Percentiles rank a stretch among this genome's conserved stretches.
phyloP scores from a whole-genome alignment of 2,888 invertebrate genomes.

The Drosophila affinis region DNA sequence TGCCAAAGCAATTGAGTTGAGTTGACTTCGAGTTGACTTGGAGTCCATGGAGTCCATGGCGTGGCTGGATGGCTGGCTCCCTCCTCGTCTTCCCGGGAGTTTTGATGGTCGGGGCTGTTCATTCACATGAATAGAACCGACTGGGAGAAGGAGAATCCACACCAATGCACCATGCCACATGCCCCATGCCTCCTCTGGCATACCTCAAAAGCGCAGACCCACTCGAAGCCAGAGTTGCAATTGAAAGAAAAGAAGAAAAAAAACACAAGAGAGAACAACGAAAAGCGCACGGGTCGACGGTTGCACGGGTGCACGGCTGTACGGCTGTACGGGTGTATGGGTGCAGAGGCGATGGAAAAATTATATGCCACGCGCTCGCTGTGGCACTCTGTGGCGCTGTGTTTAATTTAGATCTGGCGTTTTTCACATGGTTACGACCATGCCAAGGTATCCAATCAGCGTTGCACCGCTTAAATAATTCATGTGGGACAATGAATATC shows the following conservation, averaged over 20 bases:
- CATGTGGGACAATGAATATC: constrained; percentile 63
- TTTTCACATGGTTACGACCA: constrained; percentile 48
- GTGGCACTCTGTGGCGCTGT: neutral
- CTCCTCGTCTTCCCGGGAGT: neutral
- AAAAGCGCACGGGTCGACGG: neutral
- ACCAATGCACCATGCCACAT: neutral
- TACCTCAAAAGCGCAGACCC: constrained; percentile 20
- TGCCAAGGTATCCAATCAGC: constrained; percentile 50
- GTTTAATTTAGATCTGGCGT: constrained; percentile 62
- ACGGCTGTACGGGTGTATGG: neutral
- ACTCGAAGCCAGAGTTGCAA: constrained; percentile 22
- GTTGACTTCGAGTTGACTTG: constrained; percentile 11
- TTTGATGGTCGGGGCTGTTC: neutral
- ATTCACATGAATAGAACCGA: neutral
- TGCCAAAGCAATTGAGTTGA: constrained; percentile 67
- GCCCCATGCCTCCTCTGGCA: neutral
- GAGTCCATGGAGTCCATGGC: too few relatives aligned
- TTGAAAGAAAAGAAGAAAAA: constrained; percentile 1
- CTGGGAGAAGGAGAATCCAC: neutral
- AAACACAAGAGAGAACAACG: constrained; percentile 1
- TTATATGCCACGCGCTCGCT: constrained; percentile 32
- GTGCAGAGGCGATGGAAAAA: constrained; percentile 1
- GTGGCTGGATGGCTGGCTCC: neutral
- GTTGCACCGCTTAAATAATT: constrained; percentile 60
- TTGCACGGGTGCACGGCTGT: neutral